These are phyloP conservation scores for Anas platyrhynchos DNA, from an alignment of 2,113 vertebrate species.

Conservation along the genomic window DNA sequence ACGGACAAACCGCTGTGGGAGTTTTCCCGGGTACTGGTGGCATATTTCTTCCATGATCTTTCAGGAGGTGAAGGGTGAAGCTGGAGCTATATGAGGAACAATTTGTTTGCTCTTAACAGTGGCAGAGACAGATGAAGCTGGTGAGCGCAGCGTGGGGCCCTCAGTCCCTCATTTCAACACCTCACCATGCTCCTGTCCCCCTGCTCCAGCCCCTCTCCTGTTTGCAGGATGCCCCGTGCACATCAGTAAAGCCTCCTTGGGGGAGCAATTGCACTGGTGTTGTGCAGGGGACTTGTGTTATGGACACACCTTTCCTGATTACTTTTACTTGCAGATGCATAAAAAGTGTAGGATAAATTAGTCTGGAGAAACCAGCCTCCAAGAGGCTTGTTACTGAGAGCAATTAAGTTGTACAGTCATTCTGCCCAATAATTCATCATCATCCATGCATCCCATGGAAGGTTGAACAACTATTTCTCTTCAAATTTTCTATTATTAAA, in stretches of 20 bases:
- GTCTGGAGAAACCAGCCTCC: background rate
- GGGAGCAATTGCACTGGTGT: background rate
- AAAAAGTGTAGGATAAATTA: background rate
- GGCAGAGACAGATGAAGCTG: background rate
- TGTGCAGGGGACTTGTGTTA: background rate
- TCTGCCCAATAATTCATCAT: background rate
- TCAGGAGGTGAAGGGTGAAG: constrained; percentile 9
- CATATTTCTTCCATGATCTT: constrained; percentile 21
- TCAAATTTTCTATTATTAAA: background rate
- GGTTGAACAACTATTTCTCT: background rate
- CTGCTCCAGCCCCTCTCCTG: background rate
- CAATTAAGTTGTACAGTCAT: background rate
- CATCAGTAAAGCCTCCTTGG: background rate
- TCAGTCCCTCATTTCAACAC: background rate
- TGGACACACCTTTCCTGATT: accelerated
- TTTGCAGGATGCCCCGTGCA: background rate
- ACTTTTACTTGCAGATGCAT: background rate
- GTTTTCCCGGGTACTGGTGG: background rate
- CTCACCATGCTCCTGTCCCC: background rate
- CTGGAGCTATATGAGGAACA: constrained; percentile 13
- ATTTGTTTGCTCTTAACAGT: constrained; percentile 26
- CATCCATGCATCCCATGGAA: background rate
- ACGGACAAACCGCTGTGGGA: background rate
- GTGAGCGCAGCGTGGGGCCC: background rate
- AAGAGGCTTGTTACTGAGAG: background rate